Evolutionary conservation across 2,113 vertebrate genomes (phyloP).

Genomic region (Oryzias woworae): DNA sequence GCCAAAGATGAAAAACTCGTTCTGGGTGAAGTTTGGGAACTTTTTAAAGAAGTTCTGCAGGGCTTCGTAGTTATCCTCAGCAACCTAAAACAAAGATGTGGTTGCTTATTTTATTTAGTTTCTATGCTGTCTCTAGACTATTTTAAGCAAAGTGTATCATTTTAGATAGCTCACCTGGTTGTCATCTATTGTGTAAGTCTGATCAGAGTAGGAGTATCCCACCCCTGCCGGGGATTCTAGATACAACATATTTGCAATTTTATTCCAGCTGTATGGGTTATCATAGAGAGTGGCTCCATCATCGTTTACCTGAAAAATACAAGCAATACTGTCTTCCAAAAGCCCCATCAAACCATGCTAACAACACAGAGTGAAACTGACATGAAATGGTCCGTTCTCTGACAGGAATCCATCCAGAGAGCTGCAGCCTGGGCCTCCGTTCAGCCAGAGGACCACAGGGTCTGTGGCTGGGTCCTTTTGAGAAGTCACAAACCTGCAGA

Average conservation of each 20-base stretch:
- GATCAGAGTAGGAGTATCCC: slow-evolving; percentile 79
- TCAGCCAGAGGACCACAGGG: slow-evolving; percentile 80
- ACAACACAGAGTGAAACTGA: slow-evolving; percentile 29
- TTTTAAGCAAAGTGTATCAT: background rate
- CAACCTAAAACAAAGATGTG: slow-evolving; percentile 60
- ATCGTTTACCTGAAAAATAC: slow-evolving; percentile 65
- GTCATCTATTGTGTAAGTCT: slow-evolving; percentile 72
- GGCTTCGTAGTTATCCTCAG: slow-evolving; percentile 77
- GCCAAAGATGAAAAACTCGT: slow-evolving; percentile 80
- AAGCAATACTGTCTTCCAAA: background rate
- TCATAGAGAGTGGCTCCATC: slow-evolving; percentile 74
- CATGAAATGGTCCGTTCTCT: slow-evolving; percentile 81
- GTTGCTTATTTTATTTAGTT: background rate
- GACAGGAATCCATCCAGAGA: slow-evolving; percentile 80
- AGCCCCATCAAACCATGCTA: background rate
- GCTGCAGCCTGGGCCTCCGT: slow-evolving; percentile 82
- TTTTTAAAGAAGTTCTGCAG: slow-evolving; percentile 78
- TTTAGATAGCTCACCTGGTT: slow-evolving; percentile 60
- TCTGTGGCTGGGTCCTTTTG: slow-evolving; percentile 73
- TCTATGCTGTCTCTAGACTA: background rate
- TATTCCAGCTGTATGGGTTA: slow-evolving; percentile 80
- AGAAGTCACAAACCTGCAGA: slow-evolving; percentile 79
- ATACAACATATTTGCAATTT: slow-evolving; percentile 77
- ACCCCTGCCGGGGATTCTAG: slow-evolving; percentile 81
- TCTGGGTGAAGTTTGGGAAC: slow-evolving; percentile 76